These are phyloP conservation scores for Formica exsecta DNA, from an alignment of 1,140 invertebrate species.

Conservation along the genomic window DNA sequence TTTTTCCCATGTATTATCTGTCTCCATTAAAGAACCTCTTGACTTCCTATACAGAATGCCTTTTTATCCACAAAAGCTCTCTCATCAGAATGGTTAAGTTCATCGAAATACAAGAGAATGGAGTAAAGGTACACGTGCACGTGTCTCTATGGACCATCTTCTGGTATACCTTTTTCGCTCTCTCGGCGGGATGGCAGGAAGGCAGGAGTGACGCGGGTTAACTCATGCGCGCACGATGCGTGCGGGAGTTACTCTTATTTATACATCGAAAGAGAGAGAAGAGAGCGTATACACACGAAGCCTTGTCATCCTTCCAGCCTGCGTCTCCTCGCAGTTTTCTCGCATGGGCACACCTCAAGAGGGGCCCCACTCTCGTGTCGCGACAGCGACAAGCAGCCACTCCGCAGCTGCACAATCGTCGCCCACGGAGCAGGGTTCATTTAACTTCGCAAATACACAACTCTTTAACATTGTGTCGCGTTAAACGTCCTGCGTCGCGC, in stretches of 20 bases:
- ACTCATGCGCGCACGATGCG: conserved; percentile 33
- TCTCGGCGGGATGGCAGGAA: conserved; percentile 24
- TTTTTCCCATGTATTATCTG: neutral
- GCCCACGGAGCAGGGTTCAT: conserved; percentile 76
- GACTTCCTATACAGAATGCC: conserved; percentile 27
- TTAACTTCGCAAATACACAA: conserved; percentile 79
- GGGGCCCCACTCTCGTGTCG: conserved; percentile 61
- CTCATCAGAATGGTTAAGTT: conserved; percentile 38
- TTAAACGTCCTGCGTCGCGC: conserved; percentile 68
- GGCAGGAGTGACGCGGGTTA: conserved; percentile 23
- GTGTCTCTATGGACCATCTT: conserved; percentile 9
- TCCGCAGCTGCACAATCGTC: conserved; percentile 77
- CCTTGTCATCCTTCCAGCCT: conserved; percentile 57
- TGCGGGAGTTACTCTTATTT: conserved; percentile 72
- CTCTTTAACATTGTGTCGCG: conserved; percentile 78
- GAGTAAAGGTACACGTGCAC: conserved; percentile 30
- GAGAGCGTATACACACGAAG: neutral
- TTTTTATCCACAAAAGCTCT: conserved; percentile 33
- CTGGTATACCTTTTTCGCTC: conserved; percentile 33
- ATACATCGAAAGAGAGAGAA: conserved; percentile 48
- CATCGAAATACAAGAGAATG: conserved; percentile 38
- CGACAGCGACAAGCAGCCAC: conserved; percentile 36
- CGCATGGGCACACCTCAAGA: conserved; percentile 76
- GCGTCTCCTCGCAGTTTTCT: conserved; percentile 71
- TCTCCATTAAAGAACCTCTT: conserved; percentile 34